A percentile compares a stretch with the other conserved stretches of the same genome.
phyloP scores from a whole-genome alignment of 2,797 vertebrate genomes.

The Lagocephalus sceleratus region DNA sequence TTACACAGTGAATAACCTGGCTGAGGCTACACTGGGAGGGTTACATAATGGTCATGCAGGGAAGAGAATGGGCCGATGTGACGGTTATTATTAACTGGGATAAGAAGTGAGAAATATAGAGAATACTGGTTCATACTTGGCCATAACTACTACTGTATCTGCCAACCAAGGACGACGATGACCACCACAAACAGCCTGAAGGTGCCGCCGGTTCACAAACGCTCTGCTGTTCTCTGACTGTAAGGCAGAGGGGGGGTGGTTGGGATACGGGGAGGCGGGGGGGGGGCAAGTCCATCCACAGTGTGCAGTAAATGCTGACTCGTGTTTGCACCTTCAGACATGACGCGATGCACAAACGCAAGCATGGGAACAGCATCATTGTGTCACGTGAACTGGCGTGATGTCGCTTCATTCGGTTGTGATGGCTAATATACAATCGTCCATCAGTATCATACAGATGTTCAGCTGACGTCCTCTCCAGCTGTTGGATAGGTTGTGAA shows the following conservation, averaged over 20 bases:
- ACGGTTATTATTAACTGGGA: conserved; percentile 38
- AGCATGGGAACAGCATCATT: conserved; percentile 56
- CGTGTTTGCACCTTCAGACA: conserved; percentile 5
- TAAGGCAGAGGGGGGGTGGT: conserved; percentile 52
- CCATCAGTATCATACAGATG: conserved; percentile 31
- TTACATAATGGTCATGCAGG: conserved; percentile 71
- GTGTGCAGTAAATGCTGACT: conserved; percentile 36
- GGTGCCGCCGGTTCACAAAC: conserved; percentile 55
- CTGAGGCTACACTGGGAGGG: conserved; percentile 60
- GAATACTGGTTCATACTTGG: conserved; percentile 48
- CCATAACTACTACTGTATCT: conserved; percentile 52
- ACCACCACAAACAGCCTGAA: conserved; percentile 50
- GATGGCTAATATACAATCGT: conserved; percentile 36
- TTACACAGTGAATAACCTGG: conserved; percentile 62
- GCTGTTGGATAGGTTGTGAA: conserved; percentile 28
- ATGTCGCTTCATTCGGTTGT: conserved; percentile 24
- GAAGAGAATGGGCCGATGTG: conserved; percentile 34
- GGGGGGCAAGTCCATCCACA: conserved; percentile 41
- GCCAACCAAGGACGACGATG: conserved; percentile 26
- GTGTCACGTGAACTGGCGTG: conserved; percentile 47
- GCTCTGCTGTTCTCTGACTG: conserved; percentile 59
- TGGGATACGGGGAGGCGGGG: too few relatives aligned
- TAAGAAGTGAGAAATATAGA: conserved; percentile 39
- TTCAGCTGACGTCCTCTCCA: conserved; percentile 26
- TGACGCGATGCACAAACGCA: conserved; percentile 28